These are phyloP conservation scores for Tetragnatha montana DNA, from an alignment of 2,888 invertebrate genomes.

Conservation along the genomic window DNA sequence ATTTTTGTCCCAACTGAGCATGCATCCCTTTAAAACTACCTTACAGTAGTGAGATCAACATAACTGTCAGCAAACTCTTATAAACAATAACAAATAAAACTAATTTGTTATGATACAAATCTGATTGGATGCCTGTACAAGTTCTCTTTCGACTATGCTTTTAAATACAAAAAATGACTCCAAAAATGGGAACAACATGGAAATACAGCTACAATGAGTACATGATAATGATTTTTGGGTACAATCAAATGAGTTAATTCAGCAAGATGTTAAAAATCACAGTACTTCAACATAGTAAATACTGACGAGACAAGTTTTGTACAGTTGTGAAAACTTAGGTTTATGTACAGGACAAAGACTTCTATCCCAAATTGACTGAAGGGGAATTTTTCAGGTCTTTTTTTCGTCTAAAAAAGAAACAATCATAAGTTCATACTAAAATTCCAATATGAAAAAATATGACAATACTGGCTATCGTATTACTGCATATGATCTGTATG, in stretches of 20 bases:
- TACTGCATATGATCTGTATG: background rate
- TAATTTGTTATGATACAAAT: constrained; percentile 45
- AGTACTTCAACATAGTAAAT: constrained; percentile 65
- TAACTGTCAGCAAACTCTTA: constrained; percentile 47
- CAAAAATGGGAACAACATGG: constrained; percentile 45
- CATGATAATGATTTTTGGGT: constrained; percentile 7
- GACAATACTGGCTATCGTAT: background rate
- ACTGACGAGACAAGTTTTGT: constrained; percentile 64
- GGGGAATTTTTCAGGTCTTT: constrained; percentile 4
- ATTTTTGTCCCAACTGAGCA: constrained; percentile 40
- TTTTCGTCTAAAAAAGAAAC: constrained; percentile 27
- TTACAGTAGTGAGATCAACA: constrained; percentile 47
- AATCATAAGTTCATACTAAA: background rate
- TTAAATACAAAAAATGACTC: constrained; percentile 61
- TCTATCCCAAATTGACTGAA: constrained; percentile 43
- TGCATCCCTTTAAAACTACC: constrained; percentile 11
- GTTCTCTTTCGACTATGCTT: background rate
- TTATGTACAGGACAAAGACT: constrained; percentile 63
- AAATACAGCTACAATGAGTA: constrained; percentile 48
- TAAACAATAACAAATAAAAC: constrained; percentile 67
- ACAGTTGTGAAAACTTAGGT: constrained; percentile 47
- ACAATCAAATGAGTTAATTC: constrained; percentile 5
- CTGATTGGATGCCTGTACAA: constrained; percentile 27
- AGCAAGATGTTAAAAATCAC: constrained; percentile 60
- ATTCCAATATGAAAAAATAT: background rate